Evolutionary conservation across 2,888 invertebrate genomes (phyloP).

Genomic region (Julus scandinavius): DNA sequence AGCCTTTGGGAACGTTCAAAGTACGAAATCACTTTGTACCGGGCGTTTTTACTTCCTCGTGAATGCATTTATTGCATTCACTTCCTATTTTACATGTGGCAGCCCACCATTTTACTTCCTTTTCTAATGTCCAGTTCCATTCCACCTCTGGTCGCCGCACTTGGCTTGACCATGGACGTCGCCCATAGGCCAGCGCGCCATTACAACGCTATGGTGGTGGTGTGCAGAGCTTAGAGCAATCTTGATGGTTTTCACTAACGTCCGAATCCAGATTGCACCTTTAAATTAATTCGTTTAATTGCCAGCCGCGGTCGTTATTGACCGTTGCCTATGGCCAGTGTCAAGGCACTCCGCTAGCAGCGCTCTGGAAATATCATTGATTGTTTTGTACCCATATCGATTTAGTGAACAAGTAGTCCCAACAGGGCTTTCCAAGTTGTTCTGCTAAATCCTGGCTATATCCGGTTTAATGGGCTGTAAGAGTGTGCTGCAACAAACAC

Average conservation of each 20-base stretch:
- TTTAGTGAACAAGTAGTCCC: slow-evolving; percentile 35
- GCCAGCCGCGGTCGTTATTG: neutral
- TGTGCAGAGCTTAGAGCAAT: neutral
- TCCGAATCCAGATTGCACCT: slow-evolving; percentile 31
- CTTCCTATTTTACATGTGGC: neutral
- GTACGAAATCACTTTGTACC: neutral
- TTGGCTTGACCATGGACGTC: neutral
- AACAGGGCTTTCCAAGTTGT: slow-evolving; percentile 39
- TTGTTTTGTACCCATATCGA: slow-evolving; percentile 30
- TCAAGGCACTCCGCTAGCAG: neutral
- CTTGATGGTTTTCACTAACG: slow-evolving; percentile 27
- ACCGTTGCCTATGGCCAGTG: neutral
- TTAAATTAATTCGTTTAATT: slow-evolving; percentile 42
- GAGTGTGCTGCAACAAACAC: neutral
- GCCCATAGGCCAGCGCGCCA: neutral
- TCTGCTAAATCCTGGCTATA: slow-evolving; percentile 16
- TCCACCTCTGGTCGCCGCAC: neutral
- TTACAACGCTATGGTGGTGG: neutral
- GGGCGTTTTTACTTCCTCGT: neutral
- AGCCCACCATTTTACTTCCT: neutral
- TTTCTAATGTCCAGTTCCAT: neutral
- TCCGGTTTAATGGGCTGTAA: slow-evolving; percentile 35
- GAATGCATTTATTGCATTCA: neutral
- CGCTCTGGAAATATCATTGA: slow-evolving; percentile 23
- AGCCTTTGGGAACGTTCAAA: too few relatives aligned